These are phyloP conservation scores for Plebejus melissa DNA, from an alignment of 2,888 invertebrate genomes.

Conservation along the genomic window DNA sequence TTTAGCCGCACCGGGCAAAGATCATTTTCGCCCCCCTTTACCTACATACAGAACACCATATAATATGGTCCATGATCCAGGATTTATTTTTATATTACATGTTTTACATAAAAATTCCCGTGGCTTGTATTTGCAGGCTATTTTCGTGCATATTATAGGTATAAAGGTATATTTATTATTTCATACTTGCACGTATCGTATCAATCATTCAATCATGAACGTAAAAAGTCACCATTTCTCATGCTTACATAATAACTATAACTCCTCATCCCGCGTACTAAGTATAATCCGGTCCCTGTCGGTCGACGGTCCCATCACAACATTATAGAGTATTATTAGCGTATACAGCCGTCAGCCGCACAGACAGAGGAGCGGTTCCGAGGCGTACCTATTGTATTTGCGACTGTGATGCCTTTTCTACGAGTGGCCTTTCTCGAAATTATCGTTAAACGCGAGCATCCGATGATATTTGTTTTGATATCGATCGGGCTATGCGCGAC, in stretches of 20 bases:
- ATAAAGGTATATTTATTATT: too few species aligned
- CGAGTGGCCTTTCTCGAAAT: slow-evolving; percentile 21
- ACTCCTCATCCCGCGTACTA: not conserved
- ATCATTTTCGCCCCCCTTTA: too few species aligned
- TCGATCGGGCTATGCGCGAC: slow-evolving; percentile 1
- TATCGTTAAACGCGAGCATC: slow-evolving; percentile 4
- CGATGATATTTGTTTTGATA: not conserved
- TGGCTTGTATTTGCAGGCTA: not conserved
- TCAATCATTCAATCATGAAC: too few species aligned
- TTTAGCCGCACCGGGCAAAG: too few species aligned
- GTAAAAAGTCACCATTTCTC: too few species aligned
- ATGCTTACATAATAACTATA: too few species aligned
- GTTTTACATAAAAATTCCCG: too few species aligned
- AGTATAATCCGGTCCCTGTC: not conserved
- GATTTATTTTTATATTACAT: too few species aligned
- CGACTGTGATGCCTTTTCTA: slow-evolving; percentile 19
- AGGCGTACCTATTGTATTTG: not conserved
- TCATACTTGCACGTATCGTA: too few species aligned
- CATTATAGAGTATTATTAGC: not conserved
- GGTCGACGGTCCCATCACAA: not conserved
- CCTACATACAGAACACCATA: too few species aligned
- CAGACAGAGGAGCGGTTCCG: not conserved
- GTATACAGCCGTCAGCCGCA: not conserved
- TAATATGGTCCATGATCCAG: too few species aligned
- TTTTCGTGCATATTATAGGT: not conserved